Base-by-base conservation (phyloP, 2,888 invertebrate species). In the Encarsia formosa region DNA sequence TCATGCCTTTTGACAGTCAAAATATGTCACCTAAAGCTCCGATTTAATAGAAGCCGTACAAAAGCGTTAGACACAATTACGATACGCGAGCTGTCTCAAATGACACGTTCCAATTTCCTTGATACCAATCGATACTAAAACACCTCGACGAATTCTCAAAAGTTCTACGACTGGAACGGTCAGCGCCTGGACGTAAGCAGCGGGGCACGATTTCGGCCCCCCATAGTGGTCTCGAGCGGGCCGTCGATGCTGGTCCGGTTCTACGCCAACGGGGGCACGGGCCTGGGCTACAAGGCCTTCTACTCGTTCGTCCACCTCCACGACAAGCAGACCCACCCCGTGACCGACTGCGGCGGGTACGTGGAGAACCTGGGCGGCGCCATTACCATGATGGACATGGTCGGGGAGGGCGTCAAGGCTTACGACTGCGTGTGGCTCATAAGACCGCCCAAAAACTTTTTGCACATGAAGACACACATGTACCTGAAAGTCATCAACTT, bases 321-420 rank as follows among this genome's bases (percentile, higher is more conserved):
- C 52, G 73, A 73, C 34, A 70, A 67, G 48, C 64, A 69, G 23
- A 59, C 67, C 16, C 68, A 70, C 22, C 73, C 73, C 31, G 70
- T 75, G 61, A 61, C 69, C 77, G 85, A 83, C 70, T 87, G 86
- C 63, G 86, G 86, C 20, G 86, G 86, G 40, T 79, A 81, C 69
- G 85, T 86, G 2, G 81, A 82, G 55, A 83, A 85, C 61, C 76
- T 83, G 13, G 86, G 86, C 3, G 86, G 86, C 1, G 81, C 83
- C 13, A 86, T 87, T 44, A 86, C 85, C 2, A 86, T 87, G 86
- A 83, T 85, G 81, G 81, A 86, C 62, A 86, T 86, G 85, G 78
- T 82, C 13, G 77, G 78, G 38, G 79, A 80, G 52, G 75, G 76
- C 2, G 76, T 76, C 1, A 78, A 81, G 43, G 76, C 78, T 1